Base-by-base conservation (phyloP, 2,113 vertebrate genomes). In the Electrona antarctica region DNA sequence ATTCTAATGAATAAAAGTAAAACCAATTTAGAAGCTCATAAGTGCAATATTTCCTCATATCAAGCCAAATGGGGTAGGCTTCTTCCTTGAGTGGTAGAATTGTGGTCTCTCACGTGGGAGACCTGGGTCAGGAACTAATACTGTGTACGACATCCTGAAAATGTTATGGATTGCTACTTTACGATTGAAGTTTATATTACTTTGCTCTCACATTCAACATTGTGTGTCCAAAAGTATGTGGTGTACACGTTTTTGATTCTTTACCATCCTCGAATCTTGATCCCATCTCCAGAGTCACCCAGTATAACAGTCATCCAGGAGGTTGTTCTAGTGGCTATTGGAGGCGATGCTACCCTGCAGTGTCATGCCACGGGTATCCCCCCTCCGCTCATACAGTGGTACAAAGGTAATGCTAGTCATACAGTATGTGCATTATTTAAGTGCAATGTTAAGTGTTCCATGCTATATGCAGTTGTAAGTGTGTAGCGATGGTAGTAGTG, bases 351-450 rank as follows among this genome's bases (percentile, higher is more conserved):
- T 0, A 88, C 91, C 69, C 89, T 98, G 66, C 89, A 85, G 77
- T 98, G 97, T 67, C 77, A 65, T 47, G 90, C 83, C 0, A 86
- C 88, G 0, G 97, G 97, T 9, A 54, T 87, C 0, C 96, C 97
- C 1, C 80, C 85, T 0, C 96, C 97, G 5, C 87, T 87, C 3
- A n/a, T 98, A 2, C 70, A 65, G 8, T 98, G 97, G 97, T 94
- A 94, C 82, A 96, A 95, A 95, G 96, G 97, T 97, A 83, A 68
- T 11, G 49, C 1, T 2, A 8, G 46, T 69, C 33, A 77, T 59
- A 77, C 68, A 46, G 7, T 15, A 56, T 3, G 54, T 56, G 13
- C 54, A 14, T 13, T 13, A 56, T 13, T 15, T 14, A 56, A 7
- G 54, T 56, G n/a, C 7, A 11, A 13, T 63, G 61, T 63, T 41